phyloP scores from a whole-genome alignment of 2,888 invertebrate genomes.

The Sylvicola cinctus region DNA sequence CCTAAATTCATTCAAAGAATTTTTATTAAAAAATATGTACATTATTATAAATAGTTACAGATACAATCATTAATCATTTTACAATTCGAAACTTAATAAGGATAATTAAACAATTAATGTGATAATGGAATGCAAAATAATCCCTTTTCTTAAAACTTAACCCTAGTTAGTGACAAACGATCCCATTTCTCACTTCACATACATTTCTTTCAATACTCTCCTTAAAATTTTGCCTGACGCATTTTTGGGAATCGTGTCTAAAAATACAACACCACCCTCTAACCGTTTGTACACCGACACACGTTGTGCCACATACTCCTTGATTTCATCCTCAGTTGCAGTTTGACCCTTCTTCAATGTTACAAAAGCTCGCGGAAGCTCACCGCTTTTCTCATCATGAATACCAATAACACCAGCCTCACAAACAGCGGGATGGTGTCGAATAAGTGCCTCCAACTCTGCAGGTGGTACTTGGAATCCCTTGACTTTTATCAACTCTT shows the following conservation, averaged over 20 bases:
- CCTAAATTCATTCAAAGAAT: no score
- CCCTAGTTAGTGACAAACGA: no score
- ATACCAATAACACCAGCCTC: slow-evolving; percentile 73
- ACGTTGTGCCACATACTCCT: slow-evolving; percentile 38
- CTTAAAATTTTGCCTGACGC: slow-evolving; percentile 59
- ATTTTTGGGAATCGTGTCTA: slow-evolving; percentile 53
- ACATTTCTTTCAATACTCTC: slow-evolving; percentile 27
- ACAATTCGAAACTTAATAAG: no score
- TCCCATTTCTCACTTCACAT: no score
- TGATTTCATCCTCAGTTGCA: slow-evolving; percentile 32
- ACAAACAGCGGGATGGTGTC: slow-evolving; percentile 36
- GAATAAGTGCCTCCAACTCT: slow-evolving; percentile 43
- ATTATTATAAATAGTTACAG: no score
- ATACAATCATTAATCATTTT: no score
- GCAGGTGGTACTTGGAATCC: slow-evolving; percentile 70
- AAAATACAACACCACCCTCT: slow-evolving; percentile 40
- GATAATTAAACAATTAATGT: no score
- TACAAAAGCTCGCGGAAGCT: slow-evolving; percentile 56
- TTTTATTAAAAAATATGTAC: no score
- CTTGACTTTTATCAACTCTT: slow-evolving; percentile 68
- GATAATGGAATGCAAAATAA: no score
- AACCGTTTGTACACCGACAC: slow-evolving; percentile 61
- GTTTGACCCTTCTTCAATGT: slow-evolving; percentile 29
- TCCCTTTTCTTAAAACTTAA: no score
- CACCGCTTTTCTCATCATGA: slow-evolving; percentile 43